These are phyloP conservation scores for Oceanites oceanicus DNA, from an alignment of 2,113 vertebrate genomes.

Conservation along the genomic window DNA sequence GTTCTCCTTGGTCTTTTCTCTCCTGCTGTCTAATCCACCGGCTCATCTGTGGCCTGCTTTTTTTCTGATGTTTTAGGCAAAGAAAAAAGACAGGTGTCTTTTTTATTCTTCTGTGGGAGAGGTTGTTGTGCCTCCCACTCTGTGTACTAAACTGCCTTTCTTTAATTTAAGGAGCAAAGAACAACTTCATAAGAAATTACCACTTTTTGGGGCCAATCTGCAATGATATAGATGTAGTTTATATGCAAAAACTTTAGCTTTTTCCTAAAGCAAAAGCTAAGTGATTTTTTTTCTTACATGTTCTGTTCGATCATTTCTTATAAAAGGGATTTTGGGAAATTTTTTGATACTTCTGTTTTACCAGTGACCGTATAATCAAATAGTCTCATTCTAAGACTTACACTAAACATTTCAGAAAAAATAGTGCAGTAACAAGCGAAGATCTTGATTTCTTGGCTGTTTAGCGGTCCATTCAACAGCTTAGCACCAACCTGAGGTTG, in stretches of 20 bases:
- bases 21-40: background rate
- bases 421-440: background rate
- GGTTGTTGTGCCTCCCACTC: background rate
- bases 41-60: background rate
- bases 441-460: background rate
- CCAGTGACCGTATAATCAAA: background rate
- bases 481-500: background rate
- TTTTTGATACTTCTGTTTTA: background rate
- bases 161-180: background rate
- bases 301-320: background rate
- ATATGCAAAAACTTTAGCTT: background rate
- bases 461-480: background rate
- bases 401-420: background rate
- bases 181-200: background rate
- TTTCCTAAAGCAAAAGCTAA: too few relatives aligned
- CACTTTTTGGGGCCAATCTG: background rate
- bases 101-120: background rate
- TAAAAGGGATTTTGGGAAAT: background rate
- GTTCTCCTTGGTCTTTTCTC: background rate
- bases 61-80: background rate
- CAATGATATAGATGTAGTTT: background rate
- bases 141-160: background rate
- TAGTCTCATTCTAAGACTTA: background rate
- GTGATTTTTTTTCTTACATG: background rate
- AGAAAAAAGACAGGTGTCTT: background rate